phyloP scores from a whole-genome alignment of 2,888 invertebrate genomes.

The Apamea epomidion region DNA sequence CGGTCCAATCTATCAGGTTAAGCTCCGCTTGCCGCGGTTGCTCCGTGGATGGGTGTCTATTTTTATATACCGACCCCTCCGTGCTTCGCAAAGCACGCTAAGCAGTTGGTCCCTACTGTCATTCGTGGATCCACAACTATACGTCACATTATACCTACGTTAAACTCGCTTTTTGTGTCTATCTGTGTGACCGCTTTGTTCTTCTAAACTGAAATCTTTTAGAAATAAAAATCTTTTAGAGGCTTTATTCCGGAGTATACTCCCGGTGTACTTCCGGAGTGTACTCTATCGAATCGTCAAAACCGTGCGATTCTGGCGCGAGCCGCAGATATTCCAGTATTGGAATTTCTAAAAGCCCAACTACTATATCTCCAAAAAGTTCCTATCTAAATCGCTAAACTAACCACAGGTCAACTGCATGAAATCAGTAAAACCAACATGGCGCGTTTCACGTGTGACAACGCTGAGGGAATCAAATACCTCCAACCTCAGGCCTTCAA shows the following conservation, averaged over 20 bases:
- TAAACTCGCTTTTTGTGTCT: no score
- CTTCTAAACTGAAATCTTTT: background rate
- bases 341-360: background rate
- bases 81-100: no score
- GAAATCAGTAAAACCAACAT: slow-evolving; percentile 82
- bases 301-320: background rate
- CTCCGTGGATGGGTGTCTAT: no score
- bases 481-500: slow-evolving; percentile 82
- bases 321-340: background rate
- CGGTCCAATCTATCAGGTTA: no score
- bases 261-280: no score
- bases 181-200: background rate
- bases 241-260: background rate
- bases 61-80: background rate
- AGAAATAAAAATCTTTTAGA: no score
- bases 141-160: no score
- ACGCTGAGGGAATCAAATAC: slow-evolving; percentile 81
- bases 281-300: background rate
- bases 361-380: background rate
- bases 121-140: no score
- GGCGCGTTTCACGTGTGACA: slow-evolving; percentile 82
- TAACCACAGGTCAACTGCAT: slow-evolving; percentile 76
- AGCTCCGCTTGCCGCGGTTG: no score
- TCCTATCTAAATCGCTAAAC: background rate
- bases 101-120: no score